phyloP scores from a whole-genome alignment of 2,888 invertebrate species.

The Galerucella pusilla region DNA sequence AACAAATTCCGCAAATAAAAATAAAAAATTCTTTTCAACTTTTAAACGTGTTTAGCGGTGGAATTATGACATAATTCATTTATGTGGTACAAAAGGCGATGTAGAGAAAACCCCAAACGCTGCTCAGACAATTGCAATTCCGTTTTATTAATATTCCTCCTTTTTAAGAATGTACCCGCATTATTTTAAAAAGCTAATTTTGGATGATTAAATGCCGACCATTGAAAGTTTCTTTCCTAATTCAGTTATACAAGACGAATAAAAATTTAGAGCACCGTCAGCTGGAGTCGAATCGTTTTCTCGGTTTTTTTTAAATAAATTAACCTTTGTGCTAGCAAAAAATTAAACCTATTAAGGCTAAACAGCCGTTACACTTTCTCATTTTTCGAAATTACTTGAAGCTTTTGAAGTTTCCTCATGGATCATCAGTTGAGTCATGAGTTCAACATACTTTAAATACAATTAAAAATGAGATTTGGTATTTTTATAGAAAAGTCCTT shows the following conservation, averaged over 20 bases:
- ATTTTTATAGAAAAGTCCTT: too few species aligned
- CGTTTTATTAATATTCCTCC: slow-evolving; percentile 34
- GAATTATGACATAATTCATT: slow-evolving; percentile 25
- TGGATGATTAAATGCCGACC: slow-evolving; percentile 11
- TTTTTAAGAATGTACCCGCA: slow-evolving; percentile 17
- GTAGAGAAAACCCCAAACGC: slow-evolving; percentile 14
- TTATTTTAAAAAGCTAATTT: slow-evolving; percentile 20
- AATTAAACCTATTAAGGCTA: slow-evolving; percentile 3
- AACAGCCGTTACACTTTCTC: neutral
- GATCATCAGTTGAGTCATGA: too few species aligned
- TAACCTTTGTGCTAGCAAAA: slow-evolving; percentile 1
- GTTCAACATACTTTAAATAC: too few species aligned
- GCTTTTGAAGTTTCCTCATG: too few species aligned
- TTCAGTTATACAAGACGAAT: slow-evolving; percentile 17
- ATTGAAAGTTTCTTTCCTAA: slow-evolving; percentile 11
- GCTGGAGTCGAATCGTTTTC: slow-evolving; percentile 7
- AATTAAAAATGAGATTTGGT: too few species aligned
- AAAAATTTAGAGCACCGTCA: slow-evolving; percentile 13
- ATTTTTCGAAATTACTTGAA: slow-evolving; percentile 2
- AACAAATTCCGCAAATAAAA: too few species aligned
- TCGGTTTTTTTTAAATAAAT: slow-evolving; percentile 15
- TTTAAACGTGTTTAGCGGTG: slow-evolving; percentile 12
- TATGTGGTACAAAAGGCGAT: slow-evolving; percentile 20
- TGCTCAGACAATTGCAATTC: slow-evolving; percentile 30
- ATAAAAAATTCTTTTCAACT: neutral